Conservation (phyloP, 2,888 invertebrate species). For the Drosophila lacicola region DNA sequence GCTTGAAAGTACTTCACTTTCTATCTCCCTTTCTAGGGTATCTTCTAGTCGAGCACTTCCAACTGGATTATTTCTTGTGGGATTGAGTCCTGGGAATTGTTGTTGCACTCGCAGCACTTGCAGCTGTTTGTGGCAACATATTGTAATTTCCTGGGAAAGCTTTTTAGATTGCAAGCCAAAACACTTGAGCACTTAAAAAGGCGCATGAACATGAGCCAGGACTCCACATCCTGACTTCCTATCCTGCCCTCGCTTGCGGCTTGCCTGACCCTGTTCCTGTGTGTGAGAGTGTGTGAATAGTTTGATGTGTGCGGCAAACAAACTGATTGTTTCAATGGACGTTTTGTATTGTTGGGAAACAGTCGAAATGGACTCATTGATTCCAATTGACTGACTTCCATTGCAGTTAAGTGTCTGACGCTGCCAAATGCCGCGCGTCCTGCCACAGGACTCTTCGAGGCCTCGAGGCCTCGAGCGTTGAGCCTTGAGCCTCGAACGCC, state of each 20-base stretch:
- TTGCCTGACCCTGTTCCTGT: neutral
- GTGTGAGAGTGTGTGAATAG: slow-evolving; percentile 52
- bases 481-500: slow-evolving; percentile 43
- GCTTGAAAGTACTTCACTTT: too few species aligned
- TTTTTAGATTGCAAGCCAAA: slow-evolving; percentile 50
- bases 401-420: slow-evolving; percentile 84
- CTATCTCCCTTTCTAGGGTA: too few species aligned
- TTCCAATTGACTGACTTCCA: slow-evolving; percentile 85
- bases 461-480: neutral
- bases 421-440: slow-evolving; percentile 68
- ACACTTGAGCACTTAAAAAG: slow-evolving; percentile 82
- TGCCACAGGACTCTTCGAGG: slow-evolving; percentile 3
- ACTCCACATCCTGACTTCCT: slow-evolving; percentile 29
- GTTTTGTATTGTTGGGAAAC: slow-evolving; percentile 81
- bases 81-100: slow-evolving; percentile 44
- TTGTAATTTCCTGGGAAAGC: slow-evolving; percentile 77
- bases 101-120: slow-evolving; percentile 50
- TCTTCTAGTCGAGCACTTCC: too few species aligned
- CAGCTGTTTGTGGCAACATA: slow-evolving; percentile 54
- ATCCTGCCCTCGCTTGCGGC: slow-evolving; percentile 12
- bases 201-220: slow-evolving; percentile 67
- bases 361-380: slow-evolving; percentile 84
- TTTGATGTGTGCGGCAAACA: slow-evolving; percentile 76
- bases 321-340: slow-evolving; percentile 75
- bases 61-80: slow-evolving; percentile 9